A percentile compares a stretch with the other conserved stretches of the same genome.
Conservation (phyloP, 2,888 invertebrate genomes). For the Pandemis corylana region DNA sequence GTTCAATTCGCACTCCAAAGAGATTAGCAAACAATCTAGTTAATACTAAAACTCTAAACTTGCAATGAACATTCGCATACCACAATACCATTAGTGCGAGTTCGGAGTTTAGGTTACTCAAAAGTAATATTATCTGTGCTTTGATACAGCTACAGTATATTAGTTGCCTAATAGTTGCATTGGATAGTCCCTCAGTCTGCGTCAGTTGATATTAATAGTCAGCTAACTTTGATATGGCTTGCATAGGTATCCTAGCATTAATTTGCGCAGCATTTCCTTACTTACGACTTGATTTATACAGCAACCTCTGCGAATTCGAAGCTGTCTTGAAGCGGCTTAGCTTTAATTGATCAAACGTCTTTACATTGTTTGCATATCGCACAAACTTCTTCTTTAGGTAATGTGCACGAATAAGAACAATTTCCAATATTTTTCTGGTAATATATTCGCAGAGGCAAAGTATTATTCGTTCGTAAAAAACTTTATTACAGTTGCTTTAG, state of each 20-base stretch:
- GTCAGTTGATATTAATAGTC: slow-evolving; percentile 6
- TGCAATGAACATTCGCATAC: background rate
- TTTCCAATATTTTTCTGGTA: background rate
- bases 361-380: background rate
- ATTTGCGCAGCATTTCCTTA: background rate
- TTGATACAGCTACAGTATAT: background rate
- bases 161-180: slow-evolving; percentile 4
- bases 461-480: background rate
- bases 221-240: background rate
- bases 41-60: background rate
- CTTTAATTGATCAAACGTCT: background rate
- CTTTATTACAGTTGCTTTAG: background rate
- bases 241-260: background rate
- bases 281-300: background rate
- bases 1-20: background rate
- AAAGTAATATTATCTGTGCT: background rate
- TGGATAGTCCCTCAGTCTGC: background rate
- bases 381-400: background rate
- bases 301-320: background rate
- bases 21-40: background rate
- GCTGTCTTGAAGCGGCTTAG: background rate
- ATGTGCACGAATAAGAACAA: background rate
- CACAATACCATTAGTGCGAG: background rate
- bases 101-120: background rate
- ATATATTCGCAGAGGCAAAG: background rate